Evolutionary conservation across 2,888 invertebrate genomes (phyloP).

Genomic region (Elmis aenea): DNA sequence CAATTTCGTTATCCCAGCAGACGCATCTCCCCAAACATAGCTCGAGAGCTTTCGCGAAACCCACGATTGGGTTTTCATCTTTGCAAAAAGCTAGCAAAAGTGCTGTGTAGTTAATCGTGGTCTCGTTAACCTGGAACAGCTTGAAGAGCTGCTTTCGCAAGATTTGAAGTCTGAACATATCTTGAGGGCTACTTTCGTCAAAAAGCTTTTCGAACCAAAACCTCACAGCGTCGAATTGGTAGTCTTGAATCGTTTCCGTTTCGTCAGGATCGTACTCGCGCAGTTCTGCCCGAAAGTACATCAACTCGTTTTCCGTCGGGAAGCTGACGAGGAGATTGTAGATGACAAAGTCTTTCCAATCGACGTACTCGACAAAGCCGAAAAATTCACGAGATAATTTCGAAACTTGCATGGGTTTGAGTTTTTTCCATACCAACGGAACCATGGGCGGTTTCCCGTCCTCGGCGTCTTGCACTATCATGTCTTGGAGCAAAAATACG

Average conservation of each 20-base stretch:
- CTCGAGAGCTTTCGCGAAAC: slow-evolving; percentile 55
- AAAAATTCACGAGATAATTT: slow-evolving; percentile 43
- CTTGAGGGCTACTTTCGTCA: slow-evolving; percentile 13
- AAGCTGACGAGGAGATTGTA: slow-evolving; percentile 54
- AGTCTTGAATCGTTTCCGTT: slow-evolving; percentile 39
- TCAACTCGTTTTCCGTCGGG: slow-evolving; percentile 53
- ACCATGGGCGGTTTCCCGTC: slow-evolving; percentile 33
- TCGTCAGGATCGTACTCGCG: slow-evolving; percentile 46
- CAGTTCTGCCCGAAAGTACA: slow-evolving; percentile 49
- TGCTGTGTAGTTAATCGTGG: slow-evolving; percentile 57
- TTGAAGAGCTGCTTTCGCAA: slow-evolving; percentile 56
- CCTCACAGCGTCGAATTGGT: slow-evolving; percentile 37
- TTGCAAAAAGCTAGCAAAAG: slow-evolving; percentile 61
- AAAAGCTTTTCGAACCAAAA: slow-evolving; percentile 47
- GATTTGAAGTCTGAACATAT: slow-evolving; percentile 25
- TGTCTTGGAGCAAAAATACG: slow-evolving; percentile 45
- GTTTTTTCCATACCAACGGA: slow-evolving; percentile 40
- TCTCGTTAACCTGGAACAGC: slow-evolving; percentile 49
- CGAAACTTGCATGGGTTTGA: slow-evolving; percentile 23
- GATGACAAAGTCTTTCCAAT: slow-evolving; percentile 65
- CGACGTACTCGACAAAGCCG: slow-evolving; percentile 53
- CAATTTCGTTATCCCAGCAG: slow-evolving; percentile 49
- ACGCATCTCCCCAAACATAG: slow-evolving; percentile 53
- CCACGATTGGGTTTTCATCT: slow-evolving; percentile 50
- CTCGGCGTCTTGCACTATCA: slow-evolving; percentile 38